phyloP scores from a whole-genome alignment of 2,888 invertebrate genomes.

The Gymnocheta viridis region DNA sequence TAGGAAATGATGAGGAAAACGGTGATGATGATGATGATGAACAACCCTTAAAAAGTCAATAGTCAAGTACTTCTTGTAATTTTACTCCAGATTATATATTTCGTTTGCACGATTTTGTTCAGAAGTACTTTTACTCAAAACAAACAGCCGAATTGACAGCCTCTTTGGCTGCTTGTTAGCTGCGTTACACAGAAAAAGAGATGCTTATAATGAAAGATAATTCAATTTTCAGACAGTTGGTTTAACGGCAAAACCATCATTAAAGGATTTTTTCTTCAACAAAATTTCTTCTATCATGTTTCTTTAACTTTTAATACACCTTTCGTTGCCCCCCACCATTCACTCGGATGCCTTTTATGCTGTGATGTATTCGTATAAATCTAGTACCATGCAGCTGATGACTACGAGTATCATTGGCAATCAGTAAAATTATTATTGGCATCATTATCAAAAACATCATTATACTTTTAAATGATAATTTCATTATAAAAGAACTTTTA shows the following conservation, averaged over 20 bases:
- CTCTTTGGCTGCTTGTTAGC: constrained; percentile 25
- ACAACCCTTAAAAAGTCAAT: constrained; percentile 69
- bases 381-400: background rate
- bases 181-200: constrained; percentile 64
- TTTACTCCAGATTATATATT: constrained; percentile 7
- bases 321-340: constrained; percentile 2
- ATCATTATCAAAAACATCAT: constrained; percentile 53
- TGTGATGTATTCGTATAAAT: background rate
- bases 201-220: constrained; percentile 81
- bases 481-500: constrained; percentile 31
- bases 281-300: no score
- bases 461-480: constrained; percentile 42
- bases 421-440: constrained; percentile 56
- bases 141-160: constrained; percentile 24
- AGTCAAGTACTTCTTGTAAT: constrained; percentile 52
- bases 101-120: background rate
- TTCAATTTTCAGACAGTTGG: constrained; percentile 82
- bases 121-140: background rate
- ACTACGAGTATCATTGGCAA: constrained; percentile 49
- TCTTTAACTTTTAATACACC: constrained; percentile 10
- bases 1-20: constrained; percentile 52
- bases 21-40: constrained; percentile 38
- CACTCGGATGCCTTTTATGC: background rate
- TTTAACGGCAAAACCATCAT: constrained; percentile 82
- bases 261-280: constrained; percentile 82